Evolutionary conservation across 2,113 vertebrate genomes (phyloP), one percentile per base, ranked within the genome.

Genomic region (Martes martes): DNA sequence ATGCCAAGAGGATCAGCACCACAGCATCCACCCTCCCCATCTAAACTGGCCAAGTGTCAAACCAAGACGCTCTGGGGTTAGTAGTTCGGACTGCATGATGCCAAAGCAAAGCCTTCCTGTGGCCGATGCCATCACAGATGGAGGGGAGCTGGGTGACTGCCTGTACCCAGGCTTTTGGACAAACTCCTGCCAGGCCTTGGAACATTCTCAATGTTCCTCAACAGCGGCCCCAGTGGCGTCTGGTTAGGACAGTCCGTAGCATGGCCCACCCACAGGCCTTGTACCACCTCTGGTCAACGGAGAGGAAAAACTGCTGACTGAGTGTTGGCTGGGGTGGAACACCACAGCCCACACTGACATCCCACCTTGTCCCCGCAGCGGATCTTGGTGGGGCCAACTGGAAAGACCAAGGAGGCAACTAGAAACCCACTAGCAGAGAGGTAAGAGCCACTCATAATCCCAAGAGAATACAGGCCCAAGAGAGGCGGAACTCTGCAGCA

Each of bases 21-120:
- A 82, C 57, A 4, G 23, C 45, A 23, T 28, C 28, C 95, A 55
- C 83, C 92, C 61, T 83, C 81, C 45, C 73, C 69, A 50, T 50
- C 78, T 52, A 15, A 15, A 90, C n/a, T 6, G 19, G 91, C 79
- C 65, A 79, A 59, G 79, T 10, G 23, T 84, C 95, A 78, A 91
- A 55, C 31, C 92, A 42, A 74, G 91, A 26, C 42, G 28, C 59
- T 24, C 7, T 14, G 67, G 83, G 59, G 87, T 86, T 28, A 71
- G 69, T 18, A 26, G 39, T 21, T 33, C 50, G 55, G 33, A 18
- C 21, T 7, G 21, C 47, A 23, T 0, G 6, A 7, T 0, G 67
- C 57, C 83, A 42, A 57, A 16, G 76, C 87, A 81, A 74, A 74
- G 83, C 31, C 45, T 18, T 45, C 50, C 42, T 6, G 7, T 4